phyloP scores from a whole-genome alignment of 1,140 invertebrate species.

The Conus betulinus region DNA sequence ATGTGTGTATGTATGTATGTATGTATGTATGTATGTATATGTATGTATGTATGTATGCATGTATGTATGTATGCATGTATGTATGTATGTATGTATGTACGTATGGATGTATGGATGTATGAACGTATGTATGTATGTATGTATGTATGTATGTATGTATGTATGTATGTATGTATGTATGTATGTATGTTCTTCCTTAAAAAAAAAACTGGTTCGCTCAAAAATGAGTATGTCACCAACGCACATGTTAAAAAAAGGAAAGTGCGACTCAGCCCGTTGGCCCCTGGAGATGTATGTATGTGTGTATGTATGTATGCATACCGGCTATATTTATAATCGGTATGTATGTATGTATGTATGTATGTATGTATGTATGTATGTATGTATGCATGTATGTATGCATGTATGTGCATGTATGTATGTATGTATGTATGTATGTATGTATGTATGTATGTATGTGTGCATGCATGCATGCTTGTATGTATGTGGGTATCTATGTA shows the following conservation, averaged over 20 bases:
- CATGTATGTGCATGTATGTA: background rate
- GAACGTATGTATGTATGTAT: background rate
- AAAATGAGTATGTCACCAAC: no score
- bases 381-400: background rate
- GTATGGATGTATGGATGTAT: background rate
- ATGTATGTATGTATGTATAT: background rate
- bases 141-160: slow-evolving; percentile 20
- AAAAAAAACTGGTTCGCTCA: no score
- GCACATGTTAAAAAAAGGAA: no score
- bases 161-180: background rate
- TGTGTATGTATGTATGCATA: background rate
- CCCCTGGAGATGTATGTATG: background rate
- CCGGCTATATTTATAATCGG: no score
- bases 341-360: slow-evolving; percentile 3
- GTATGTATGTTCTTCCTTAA: no score
- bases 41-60: background rate
- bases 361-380: background rate
- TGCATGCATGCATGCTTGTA: background rate
- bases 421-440: background rate
- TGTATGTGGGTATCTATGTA: background rate
- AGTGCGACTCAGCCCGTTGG: no score
- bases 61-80: slow-evolving; percentile 17
- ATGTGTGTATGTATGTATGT: background rate
- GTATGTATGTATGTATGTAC: slow-evolving; percentile 14
- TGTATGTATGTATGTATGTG: slow-evolving; percentile 5